Evolutionary conservation across 2,113 vertebrate genomes (phyloP), one percentile per base, ranked within the genome.

Genomic region (Empidonax alnorum): DNA sequence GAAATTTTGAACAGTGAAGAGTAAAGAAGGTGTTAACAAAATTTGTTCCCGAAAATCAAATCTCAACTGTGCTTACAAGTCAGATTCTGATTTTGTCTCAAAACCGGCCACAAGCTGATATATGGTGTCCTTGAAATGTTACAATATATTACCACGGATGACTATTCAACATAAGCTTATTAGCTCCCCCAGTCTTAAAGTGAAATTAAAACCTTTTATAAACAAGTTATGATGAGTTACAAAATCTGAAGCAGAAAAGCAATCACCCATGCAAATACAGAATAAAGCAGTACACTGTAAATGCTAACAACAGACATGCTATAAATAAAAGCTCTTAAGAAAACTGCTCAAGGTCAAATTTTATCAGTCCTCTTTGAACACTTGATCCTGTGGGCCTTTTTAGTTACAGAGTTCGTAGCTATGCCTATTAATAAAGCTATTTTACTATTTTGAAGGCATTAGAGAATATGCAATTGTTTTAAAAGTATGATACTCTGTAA

Each of bases 221-320:
- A 95, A 92, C 74, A 90, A 93, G 39, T 72, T 89, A 71, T 59
- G 66, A 74, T 85, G 71, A 87, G 37, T 87, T 96, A 55, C 23
- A 69, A 94, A 94, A 81, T 69, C 78, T 58, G 79, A 92, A 84
- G 75, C 52, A 80, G 46, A 52, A 89, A 66, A 95, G 86, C 84
- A 96, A 97, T 93, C 94, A 96, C 69, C 73, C 76, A 92, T 78
- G 88, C 75, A 96, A 94, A 94, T 62, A 93, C 17, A 81, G 68
- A 95, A 89, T 62, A 93, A 92, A 80, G 50, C 27, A 84, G 55
- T 62, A 93, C 50, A 87, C 78, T 67, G 63, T 66, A 93, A 90
- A 89, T 82, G 61, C 41, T 93, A 92, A 95, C 78, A 95, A 90
- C 25, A 91, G 56, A 55, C 28, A 89, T 46, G 69, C 90, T 96